Evolutionary conservation across 2,797 vertebrate genomes (phyloP), one percentile per base, ranked within the genome.

Genomic region (Luscinia megarhynchos): DNA sequence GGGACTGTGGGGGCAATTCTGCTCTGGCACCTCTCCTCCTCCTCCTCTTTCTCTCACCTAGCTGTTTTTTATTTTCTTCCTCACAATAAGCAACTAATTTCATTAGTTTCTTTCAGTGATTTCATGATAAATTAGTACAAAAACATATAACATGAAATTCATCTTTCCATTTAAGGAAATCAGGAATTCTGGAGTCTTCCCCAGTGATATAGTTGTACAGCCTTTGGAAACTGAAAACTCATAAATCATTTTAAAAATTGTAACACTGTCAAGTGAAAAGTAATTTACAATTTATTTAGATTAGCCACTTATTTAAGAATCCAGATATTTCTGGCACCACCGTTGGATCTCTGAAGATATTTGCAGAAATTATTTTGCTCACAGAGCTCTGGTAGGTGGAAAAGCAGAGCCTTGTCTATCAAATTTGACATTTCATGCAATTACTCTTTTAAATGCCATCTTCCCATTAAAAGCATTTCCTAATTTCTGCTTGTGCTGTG

Each of bases 371-470:
- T 53, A 64, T 91, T 93, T 77, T 88, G 15, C 27, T 86, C 45
- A 68, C 45, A 74, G 41, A 77, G 6, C 26, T 63, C 18, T 77
- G 43, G 15, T 20, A 87, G 32, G 15, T 68, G 23, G 86, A 85
- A 89, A 90, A 83, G 8, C 61, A 38, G 85, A 80, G 34, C 16
- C 19, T 27, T 57, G 16, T 74, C 75, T 41, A 57, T 85, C 79
- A 91, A 85, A 85, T 43, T 53, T 24, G 59, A 62, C 55, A 80
- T 89, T 94, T 91, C 29, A 57, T 27, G 16, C 34, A 72, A 89
- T 77, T 63, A 77, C 7, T 80, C 32, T 85, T 90, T 76, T n/a
- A 89, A 95, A 95, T 80, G 34, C 23, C 61, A 59, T 62, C 55
- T 32, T 78, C 79, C 63, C 19, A 66, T 81, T 79, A 84, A 90